Evolutionary conservation across 2,797 vertebrate species (phyloP).

Genomic region (Fratercula arctica): DNA sequence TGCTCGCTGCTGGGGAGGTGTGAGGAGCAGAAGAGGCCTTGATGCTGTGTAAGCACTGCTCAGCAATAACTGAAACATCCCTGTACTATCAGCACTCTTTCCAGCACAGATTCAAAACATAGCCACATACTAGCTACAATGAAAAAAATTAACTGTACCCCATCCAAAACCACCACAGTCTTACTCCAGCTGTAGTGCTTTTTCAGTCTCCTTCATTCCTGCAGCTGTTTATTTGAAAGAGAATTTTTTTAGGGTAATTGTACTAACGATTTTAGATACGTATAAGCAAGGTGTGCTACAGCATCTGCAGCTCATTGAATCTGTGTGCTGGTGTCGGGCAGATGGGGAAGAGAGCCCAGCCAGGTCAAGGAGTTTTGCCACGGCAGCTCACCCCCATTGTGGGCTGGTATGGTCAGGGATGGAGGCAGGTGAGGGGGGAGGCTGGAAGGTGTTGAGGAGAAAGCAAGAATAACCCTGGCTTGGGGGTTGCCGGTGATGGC

Average conservation of each 20-base stretch:
- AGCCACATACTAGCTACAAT: neutral
- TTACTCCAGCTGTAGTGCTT: neutral
- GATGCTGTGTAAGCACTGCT: neutral
- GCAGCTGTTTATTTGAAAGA: neutral
- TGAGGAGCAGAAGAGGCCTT: neutral
- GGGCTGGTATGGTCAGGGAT: neutral
- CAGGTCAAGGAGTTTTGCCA: neutral
- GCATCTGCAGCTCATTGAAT: neutral
- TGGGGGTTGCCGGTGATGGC: neutral
- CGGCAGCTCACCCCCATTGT: neutral
- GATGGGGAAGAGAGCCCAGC: neutral
- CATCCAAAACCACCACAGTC: neutral
- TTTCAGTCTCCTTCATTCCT: neutral
- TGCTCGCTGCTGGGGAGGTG: neutral
- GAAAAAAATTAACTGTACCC: neutral
- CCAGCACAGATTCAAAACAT: neutral
- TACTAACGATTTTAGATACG: rapidly evolving
- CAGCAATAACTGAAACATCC: neutral
- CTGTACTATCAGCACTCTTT: neutral
- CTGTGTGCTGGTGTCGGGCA: rapidly evolving
- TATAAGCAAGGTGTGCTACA: neutral
- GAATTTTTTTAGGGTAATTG: neutral
- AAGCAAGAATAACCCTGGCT: neutral
- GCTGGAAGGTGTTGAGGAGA: neutral
- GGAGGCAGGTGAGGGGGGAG: neutral